phyloP scores from a whole-genome alignment of 1,140 invertebrate genomes.

The Drosophila mayri region DNA sequence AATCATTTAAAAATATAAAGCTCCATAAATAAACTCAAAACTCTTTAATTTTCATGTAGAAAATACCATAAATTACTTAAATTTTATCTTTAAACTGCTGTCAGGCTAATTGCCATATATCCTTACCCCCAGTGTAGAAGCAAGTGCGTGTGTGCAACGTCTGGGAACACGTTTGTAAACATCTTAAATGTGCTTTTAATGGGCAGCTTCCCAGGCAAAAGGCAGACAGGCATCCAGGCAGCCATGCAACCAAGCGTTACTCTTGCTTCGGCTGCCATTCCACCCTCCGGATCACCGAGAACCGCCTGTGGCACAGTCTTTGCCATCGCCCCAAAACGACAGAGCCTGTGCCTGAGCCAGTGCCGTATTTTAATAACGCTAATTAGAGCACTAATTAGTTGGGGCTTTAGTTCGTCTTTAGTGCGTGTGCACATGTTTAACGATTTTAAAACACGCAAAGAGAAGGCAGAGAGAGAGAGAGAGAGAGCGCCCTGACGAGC shows the following conservation, averaged over 20 bases:
- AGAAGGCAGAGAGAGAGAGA: neutral
- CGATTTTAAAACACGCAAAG: constrained; percentile 66
- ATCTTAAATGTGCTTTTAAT: constrained; percentile 84
- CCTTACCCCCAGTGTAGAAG: constrained; percentile 5
- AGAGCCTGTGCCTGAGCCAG: constrained; percentile 5
- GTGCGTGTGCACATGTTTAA: constrained; percentile 53
- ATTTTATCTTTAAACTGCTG: neutral
- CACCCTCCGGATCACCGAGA: constrained; percentile 1
- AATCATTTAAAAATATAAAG: neutral
- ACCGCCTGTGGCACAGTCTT: constrained; percentile 28
- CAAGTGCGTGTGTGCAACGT: constrained; percentile 49
- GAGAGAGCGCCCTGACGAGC: neutral
- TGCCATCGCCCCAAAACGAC: constrained; percentile 11
- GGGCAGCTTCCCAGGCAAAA: constrained; percentile 64
- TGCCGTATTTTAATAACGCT: constrained; percentile 80
- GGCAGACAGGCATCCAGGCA: constrained; percentile 23
- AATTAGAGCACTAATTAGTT: constrained; percentile 81
- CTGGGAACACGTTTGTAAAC: constrained; percentile 81
- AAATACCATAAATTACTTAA: neutral
- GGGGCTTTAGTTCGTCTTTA: constrained; percentile 60
- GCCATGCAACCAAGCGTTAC: constrained; percentile 35
- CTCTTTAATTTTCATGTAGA: too few species aligned
- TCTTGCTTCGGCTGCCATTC: neutral
- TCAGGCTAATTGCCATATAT: too few species aligned
- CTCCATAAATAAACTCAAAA: too few species aligned